Conservation (phyloP, 2,888 invertebrate species). For the Zelleria hepariella region DNA sequence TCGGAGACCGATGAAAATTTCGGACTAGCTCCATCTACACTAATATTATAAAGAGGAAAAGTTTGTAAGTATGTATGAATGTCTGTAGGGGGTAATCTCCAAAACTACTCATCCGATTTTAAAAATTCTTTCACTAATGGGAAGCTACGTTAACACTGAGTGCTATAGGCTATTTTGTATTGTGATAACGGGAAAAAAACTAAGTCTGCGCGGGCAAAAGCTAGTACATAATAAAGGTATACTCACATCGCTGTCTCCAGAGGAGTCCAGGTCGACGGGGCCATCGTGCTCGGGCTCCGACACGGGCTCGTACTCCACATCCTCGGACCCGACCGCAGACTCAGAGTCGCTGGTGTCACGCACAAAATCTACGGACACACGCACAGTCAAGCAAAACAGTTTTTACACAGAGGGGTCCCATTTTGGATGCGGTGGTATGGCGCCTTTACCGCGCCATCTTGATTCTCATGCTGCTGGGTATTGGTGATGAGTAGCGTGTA, state of each 20-base stretch:
- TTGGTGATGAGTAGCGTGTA: neutral
- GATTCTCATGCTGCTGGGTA: slow-evolving; percentile 3
- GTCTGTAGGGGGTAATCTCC: too few relatives aligned
- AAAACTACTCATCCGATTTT: too few relatives aligned
- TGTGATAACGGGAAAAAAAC: too few relatives aligned
- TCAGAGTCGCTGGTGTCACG: slow-evolving; percentile 70
- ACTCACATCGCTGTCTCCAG: slow-evolving; percentile 68
- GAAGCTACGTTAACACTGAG: too few relatives aligned
- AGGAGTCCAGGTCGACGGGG: slow-evolving; percentile 46
- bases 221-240: neutral
- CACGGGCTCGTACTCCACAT: slow-evolving; percentile 65
- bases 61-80: too few relatives aligned
- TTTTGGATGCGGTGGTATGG: neutral
- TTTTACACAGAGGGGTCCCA: neutral
- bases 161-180: too few relatives aligned
- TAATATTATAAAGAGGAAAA: too few relatives aligned
- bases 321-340: slow-evolving; percentile 31
- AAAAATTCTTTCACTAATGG: too few relatives aligned
- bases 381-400: neutral
- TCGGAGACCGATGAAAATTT: too few relatives aligned
- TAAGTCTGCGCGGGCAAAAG: too few relatives aligned
- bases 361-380: slow-evolving; percentile 62
- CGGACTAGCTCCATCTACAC: too few relatives aligned
- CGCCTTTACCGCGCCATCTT: slow-evolving; percentile 4
- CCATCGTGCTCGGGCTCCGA: slow-evolving; percentile 57